Evolutionary conservation across 2,888 invertebrate species (phyloP).

Genomic region (Doris montereyensis): DNA sequence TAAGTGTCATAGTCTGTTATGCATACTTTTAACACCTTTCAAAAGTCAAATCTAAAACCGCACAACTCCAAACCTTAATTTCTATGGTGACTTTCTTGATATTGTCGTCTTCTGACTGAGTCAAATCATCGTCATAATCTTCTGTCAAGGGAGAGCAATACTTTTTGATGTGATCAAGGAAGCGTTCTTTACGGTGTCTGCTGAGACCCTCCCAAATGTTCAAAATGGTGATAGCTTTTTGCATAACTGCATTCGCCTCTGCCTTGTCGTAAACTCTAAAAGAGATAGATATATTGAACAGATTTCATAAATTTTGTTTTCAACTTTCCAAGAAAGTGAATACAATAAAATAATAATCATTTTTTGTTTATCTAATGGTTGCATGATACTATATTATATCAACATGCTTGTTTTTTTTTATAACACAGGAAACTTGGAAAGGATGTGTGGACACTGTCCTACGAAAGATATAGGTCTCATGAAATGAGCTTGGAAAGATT

Average conservation of each 20-base stretch:
- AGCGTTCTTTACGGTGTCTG: conserved; percentile 51
- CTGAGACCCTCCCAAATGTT: conserved; percentile 67
- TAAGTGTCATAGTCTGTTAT: not conserved
- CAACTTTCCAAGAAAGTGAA: too few species aligned
- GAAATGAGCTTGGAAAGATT: too few species aligned
- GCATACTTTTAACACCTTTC: not conserved
- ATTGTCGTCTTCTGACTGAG: conserved; percentile 60
- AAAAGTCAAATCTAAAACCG: not conserved
- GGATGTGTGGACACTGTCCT: too few species aligned
- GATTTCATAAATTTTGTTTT: too few species aligned
- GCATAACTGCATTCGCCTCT: conserved; percentile 71
- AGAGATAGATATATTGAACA: conserved; percentile 29
- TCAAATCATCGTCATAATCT: conserved; percentile 70
- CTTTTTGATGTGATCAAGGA: conserved; percentile 54
- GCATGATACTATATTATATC: too few species aligned
- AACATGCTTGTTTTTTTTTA: too few species aligned
- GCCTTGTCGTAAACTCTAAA: conserved; percentile 72
- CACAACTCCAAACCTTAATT: conserved; percentile 61
- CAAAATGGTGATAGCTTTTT: conserved; percentile 68
- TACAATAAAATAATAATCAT: too few species aligned
- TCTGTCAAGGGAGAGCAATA: conserved; percentile 60
- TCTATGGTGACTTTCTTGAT: conserved; percentile 70
- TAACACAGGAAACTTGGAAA: too few species aligned
- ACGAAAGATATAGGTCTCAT: too few species aligned
- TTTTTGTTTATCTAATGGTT: too few species aligned